A percentile compares a stretch with the other conserved stretches of the same genome.
Evolutionary conservation across 1,140 invertebrate genomes (phyloP).

Genomic region (Musca domestica): DNA sequence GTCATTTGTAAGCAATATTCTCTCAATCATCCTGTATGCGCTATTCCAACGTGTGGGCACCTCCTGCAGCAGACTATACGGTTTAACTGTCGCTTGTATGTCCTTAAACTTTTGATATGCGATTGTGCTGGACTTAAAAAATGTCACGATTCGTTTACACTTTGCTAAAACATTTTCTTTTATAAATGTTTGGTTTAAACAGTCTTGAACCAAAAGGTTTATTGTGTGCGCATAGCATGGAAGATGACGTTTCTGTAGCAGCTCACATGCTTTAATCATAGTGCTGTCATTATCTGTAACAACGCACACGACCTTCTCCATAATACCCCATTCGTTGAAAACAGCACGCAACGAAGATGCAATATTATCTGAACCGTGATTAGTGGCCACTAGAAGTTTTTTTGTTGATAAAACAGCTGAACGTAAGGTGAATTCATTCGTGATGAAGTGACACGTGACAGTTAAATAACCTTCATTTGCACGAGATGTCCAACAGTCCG

Average conservation of each 20-base stretch:
- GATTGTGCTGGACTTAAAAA: not conserved
- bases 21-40: not conserved
- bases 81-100: not conserved
- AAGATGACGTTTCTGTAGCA: too few species aligned
- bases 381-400: not conserved
- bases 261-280: too few species aligned
- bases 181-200: too few species aligned
- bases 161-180: too few species aligned
- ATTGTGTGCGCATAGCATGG: too few species aligned
- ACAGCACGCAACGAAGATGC: not conserved
- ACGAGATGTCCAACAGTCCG: conserved; percentile 1
- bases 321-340: not conserved
- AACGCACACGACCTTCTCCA: not conserved
- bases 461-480: conserved; percentile 8
- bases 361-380: conserved; percentile 10
- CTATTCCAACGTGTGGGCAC: not conserved
- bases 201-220: too few species aligned
- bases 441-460: conserved; percentile 2
- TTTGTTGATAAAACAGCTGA: conserved; percentile 5
- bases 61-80: not conserved
- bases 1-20: not conserved
- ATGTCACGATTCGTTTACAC: too few species aligned
- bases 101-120: not conserved
- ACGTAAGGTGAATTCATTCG: not conserved
- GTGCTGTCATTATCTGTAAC: too few species aligned